phyloP scores from a whole-genome alignment of 2,888 invertebrate species.

The Agonopterix alstromeriana region DNA sequence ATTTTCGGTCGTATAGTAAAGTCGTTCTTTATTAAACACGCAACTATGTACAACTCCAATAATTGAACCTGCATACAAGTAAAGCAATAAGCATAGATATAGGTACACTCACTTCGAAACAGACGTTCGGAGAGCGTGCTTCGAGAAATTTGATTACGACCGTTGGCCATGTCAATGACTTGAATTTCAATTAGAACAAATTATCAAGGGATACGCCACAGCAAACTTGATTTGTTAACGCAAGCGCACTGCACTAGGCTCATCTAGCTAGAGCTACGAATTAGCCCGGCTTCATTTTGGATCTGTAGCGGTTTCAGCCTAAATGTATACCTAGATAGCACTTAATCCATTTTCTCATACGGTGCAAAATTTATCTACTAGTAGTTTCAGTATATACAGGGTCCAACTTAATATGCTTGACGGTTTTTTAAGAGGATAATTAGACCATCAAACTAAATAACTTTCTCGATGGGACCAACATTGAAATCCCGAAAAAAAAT shows the following conservation, averaged over 20 bases:
- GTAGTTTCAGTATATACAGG: too few relatives aligned
- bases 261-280: conserved; percentile 16
- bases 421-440: too few relatives aligned
- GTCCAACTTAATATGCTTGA: too few relatives aligned
- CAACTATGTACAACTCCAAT: too few relatives aligned
- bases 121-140: conserved; percentile 34
- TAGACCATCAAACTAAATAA: too few relatives aligned
- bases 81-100: background rate
- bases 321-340: conserved; percentile 4
- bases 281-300: conserved; percentile 19
- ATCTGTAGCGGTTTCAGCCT: conserved; percentile 8
- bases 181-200: conserved; percentile 82
- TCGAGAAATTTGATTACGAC: conserved; percentile 73
- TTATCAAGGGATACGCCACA: conserved; percentile 72
- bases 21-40: too few relatives aligned
- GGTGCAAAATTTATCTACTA: conserved; percentile 2
- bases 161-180: conserved; percentile 79
- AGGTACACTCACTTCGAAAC: conserved; percentile 13
- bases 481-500: too few relatives aligned
- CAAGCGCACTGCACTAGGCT: conserved; percentile 31
- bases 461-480: too few relatives aligned
- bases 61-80: too few relatives aligned
- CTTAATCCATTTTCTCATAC: conserved; percentile 13
- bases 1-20: too few relatives aligned
- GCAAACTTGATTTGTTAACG: conserved; percentile 70